Percentiles rank a stretch among this genome's conserved stretches.
These are phyloP conservation scores for Mamestra brassicae DNA, from an alignment of 2,888 invertebrate species.

Conservation along the genomic window DNA sequence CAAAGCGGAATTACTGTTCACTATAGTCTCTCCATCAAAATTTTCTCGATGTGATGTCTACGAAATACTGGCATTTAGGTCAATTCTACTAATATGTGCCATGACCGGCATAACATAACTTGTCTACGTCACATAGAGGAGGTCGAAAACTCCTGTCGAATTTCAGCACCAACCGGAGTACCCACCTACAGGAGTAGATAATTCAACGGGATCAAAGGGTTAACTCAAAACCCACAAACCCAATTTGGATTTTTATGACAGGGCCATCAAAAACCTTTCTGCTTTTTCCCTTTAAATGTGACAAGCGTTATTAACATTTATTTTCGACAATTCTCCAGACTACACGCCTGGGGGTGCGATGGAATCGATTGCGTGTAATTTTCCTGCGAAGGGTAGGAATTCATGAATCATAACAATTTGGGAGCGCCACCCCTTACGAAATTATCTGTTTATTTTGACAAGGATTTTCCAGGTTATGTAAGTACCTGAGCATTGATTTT, in stretches of 20 bases:
- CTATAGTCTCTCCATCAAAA: no score
- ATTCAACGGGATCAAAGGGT: background rate
- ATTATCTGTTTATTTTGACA: conserved; percentile 54
- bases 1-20: no score
- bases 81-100: no score
- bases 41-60: no score
- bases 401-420: conserved; percentile 65
- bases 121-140: no score
- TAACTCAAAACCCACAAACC: background rate
- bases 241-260: background rate
- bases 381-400: conserved; percentile 59
- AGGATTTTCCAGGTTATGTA: conserved; percentile 33
- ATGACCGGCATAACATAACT: no score
- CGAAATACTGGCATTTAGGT: no score
- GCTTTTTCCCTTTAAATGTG: background rate
- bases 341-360: conserved; percentile 31
- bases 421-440: conserved; percentile 49
- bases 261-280: conserved; percentile 4
- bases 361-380: conserved; percentile 66
- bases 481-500: conserved; percentile 34
- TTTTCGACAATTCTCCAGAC: conserved; percentile 38
- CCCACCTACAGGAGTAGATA: no score
- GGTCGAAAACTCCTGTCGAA: background rate
- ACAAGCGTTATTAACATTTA: conserved; percentile 41
- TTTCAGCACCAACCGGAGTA: background rate